phyloP scores from a whole-genome alignment of 2,113 vertebrate species.

The Nettapus auritus region DNA sequence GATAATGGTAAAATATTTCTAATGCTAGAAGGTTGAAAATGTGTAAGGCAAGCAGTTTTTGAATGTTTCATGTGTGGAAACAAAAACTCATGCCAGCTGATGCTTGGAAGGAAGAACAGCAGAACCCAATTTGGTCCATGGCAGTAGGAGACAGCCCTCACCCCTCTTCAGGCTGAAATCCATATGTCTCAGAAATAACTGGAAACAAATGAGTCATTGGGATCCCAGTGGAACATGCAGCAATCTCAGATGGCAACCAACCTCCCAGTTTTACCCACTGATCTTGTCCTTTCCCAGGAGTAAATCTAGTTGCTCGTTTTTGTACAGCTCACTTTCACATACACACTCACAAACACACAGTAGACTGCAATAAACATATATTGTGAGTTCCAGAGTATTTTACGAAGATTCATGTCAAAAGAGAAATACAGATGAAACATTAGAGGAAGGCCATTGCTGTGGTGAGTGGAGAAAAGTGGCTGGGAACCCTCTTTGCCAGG shows the following conservation, averaged over 20 bases:
- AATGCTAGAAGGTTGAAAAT: background rate
- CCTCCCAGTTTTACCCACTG: background rate
- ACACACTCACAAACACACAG: rapidly evolving
- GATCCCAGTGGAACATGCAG: background rate
- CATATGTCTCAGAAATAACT: background rate
- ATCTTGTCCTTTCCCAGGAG: background rate
- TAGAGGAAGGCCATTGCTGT: background rate
- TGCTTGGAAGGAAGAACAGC: background rate
- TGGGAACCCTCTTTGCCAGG: background rate
- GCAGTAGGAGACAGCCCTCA: background rate
- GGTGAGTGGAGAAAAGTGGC: rapidly evolving
- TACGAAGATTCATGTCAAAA: background rate
- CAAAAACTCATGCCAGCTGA: background rate
- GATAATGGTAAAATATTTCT: background rate
- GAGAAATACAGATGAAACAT: background rate
- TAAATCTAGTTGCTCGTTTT: background rate
- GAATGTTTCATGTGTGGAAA: background rate
- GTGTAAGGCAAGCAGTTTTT: background rate
- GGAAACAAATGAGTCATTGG: background rate
- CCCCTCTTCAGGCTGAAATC: background rate
- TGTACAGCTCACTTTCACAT: background rate
- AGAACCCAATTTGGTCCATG: background rate
- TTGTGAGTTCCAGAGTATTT: background rate
- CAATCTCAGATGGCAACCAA: background rate
- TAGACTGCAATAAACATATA: background rate